A percentile compares a stretch with the other conserved stretches of the same genome.
These are phyloP conservation scores for Carassius auratus DNA, from an alignment of 2,113 vertebrate species.

Conservation along the genomic window DNA sequence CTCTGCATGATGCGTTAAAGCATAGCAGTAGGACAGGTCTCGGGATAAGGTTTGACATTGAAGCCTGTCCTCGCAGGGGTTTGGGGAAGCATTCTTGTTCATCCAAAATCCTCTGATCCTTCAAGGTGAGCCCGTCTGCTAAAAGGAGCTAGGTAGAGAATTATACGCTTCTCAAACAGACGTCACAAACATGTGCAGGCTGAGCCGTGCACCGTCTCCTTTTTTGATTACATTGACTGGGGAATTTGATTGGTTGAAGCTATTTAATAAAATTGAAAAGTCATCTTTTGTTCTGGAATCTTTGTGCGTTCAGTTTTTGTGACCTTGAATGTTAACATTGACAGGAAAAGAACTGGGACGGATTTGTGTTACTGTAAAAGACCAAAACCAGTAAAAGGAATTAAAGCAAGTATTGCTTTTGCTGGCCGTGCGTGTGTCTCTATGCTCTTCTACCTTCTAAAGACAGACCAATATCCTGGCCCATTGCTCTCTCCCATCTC, in stretches of 20 bases:
- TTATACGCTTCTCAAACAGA: conserved; percentile 27
- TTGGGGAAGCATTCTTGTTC: conserved; percentile 28
- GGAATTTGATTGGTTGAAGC: conserved; percentile 1
- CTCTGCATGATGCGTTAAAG: conserved; percentile 24
- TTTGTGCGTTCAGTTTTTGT: background rate
- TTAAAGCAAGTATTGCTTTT: conserved; percentile 1
- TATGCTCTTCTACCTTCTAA: conserved; percentile 11
- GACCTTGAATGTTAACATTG: background rate
- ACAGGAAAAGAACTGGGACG: background rate
- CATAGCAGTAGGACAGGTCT: conserved; percentile 32
- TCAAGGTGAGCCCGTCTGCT: conserved; percentile 33
- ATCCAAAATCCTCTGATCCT: conserved; percentile 45
- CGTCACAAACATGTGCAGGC: conserved; percentile 8
- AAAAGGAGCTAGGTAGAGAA: conserved; percentile 7
- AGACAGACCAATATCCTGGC: conserved; percentile 45
- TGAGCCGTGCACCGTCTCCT: too few species aligned
- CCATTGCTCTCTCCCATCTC: conserved; percentile 29
- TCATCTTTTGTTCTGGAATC: conserved; percentile 13
- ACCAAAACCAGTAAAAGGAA: background rate
- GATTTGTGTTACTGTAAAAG: conserved; percentile 11
- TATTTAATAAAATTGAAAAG: conserved; percentile 24
- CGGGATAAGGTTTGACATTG: conserved; percentile 44
- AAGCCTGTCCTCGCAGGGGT: conserved; percentile 25
- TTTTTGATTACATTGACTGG: conserved; percentile 34
- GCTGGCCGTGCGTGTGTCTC: background rate